These are phyloP conservation scores for Plutella xylostella DNA, from an alignment of 2,888 invertebrate species.

Conservation along the genomic window DNA sequence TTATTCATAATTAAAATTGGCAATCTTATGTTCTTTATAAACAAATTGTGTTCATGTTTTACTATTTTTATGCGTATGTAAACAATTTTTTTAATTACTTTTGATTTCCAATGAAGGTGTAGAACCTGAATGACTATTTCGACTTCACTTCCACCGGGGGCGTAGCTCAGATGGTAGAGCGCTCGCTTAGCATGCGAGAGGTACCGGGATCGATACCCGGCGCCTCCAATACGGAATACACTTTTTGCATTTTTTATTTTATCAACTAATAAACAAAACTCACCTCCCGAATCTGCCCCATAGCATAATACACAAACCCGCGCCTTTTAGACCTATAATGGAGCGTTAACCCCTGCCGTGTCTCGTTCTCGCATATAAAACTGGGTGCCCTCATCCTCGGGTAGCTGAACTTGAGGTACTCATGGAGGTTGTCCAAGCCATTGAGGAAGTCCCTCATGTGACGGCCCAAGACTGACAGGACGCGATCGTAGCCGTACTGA, in stretches of 20 bases:
- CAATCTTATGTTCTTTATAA: too few species aligned
- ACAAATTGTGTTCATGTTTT: too few species aligned
- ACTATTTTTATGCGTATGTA: too few species aligned
- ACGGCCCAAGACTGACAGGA: conserved; percentile 88
- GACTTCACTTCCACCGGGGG: conserved; percentile 17
- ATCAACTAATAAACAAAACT: conserved; percentile 19
- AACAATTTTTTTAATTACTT: too few species aligned
- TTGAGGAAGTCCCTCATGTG: conserved; percentile 97
- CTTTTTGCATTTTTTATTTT: background rate
- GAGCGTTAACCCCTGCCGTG: conserved; percentile 89
- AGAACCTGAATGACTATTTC: too few species aligned
- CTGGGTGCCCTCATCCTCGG: conserved; percentile 92
- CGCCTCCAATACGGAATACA: conserved; percentile 29
- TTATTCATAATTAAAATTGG: too few species aligned
- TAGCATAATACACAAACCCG: conserved; percentile 96
- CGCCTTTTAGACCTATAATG: conserved; percentile 94
- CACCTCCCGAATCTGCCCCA: conserved; percentile 93
- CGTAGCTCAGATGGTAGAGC: conserved; percentile 28
- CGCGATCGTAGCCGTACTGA: conserved; percentile 94
- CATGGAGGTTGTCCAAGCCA: conserved; percentile 96
- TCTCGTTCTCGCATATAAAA: conserved; percentile 97
- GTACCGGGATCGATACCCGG: conserved; percentile 33
- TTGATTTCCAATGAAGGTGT: too few species aligned
- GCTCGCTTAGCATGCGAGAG: conserved; percentile 27
- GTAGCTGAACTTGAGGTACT: conserved; percentile 96